Conservation (phyloP, 2,888 invertebrate genomes). For the Zaprionus obscuricornis region DNA sequence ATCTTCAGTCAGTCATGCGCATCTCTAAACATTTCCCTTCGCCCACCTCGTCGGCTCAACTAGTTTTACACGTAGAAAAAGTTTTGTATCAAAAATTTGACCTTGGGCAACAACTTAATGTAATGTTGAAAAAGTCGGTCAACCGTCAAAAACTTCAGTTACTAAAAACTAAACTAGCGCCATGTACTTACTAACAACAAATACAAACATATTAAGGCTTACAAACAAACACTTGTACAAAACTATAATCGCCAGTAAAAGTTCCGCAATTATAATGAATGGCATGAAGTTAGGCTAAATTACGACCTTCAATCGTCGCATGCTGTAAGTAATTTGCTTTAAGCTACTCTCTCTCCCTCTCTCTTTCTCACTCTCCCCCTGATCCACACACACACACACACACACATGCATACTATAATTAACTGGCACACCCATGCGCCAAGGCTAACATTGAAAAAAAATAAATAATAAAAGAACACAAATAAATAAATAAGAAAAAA, state of each 20-base stretch:
- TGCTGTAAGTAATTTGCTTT: constrained; percentile 27
- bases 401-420: background rate
- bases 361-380: no score
- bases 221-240: background rate
- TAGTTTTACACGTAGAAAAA: no score
- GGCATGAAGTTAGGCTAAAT: constrained; percentile 12
- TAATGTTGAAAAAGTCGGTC: no score
- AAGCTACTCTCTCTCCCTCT: background rate
- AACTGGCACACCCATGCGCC: constrained; percentile 18
- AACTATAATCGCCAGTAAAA: constrained; percentile 21
- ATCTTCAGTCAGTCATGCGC: no score
- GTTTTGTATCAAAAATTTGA: no score
- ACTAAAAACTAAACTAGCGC: no score
- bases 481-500: no score
- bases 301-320: constrained; percentile 49
- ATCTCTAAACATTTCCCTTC: no score
- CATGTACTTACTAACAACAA: background rate
- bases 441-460: constrained; percentile 11
- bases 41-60: no score
- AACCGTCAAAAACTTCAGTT: no score
- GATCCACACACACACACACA: constrained; percentile 2
- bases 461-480: no score
- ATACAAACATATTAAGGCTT: background rate
- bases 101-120: no score
- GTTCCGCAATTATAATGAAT: constrained; percentile 34